These are phyloP conservation scores for Alethe diademata DNA, from an alignment of 2,113 vertebrate species.

Conservation along the genomic window DNA sequence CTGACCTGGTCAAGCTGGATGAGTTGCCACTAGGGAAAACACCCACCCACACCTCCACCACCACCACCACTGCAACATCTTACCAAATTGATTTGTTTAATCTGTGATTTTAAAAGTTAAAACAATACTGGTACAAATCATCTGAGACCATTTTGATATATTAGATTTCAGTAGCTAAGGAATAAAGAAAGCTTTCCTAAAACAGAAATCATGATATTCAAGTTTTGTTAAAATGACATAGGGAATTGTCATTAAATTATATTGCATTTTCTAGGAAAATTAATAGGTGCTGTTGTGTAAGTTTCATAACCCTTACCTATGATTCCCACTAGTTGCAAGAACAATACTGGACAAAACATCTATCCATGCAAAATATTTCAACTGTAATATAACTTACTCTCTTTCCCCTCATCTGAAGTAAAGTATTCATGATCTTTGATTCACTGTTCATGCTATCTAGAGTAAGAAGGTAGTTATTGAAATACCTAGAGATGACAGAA, in stretches of 20 bases:
- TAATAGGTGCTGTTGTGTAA: background rate
- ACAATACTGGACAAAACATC: background rate
- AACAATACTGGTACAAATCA: constrained; percentile 10
- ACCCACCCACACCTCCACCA: too few species aligned
- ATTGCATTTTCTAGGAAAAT: background rate
- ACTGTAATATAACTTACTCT: background rate
- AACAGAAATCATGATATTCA: background rate
- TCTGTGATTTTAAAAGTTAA: background rate
- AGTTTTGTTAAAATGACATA: background rate
- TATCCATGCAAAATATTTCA: background rate
- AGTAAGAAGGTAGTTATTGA: background rate
- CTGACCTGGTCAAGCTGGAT: too few species aligned
- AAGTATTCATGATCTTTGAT: background rate
- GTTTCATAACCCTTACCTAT: background rate
- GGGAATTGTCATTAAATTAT: background rate
- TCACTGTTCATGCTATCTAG: background rate
- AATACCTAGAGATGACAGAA: background rate
- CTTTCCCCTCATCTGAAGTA: background rate
- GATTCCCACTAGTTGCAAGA: background rate
- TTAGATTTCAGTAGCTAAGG: background rate
- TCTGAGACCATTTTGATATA: background rate
- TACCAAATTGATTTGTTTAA: constrained; percentile 5
- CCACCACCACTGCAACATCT: background rate
- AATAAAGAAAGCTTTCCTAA: background rate
- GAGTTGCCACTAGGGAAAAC: too few species aligned